Conservation (phyloP, 2,113 vertebrate genomes). For the Hippocampus comes region DNA sequence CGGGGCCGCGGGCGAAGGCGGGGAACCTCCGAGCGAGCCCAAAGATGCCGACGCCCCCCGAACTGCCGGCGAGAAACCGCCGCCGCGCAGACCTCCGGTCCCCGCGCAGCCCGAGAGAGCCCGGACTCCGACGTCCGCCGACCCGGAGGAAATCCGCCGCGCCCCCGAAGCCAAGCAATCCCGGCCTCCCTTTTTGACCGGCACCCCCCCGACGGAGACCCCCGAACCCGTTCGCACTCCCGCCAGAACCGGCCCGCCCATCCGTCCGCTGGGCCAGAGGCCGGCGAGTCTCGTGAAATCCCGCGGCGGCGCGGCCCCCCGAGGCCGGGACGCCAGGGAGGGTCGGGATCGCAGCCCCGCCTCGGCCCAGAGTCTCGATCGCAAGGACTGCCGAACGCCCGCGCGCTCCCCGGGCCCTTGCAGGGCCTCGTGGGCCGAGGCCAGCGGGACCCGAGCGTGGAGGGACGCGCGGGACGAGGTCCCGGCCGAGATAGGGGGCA, state of each 20-base stretch:
- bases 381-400: conserved; percentile 62
- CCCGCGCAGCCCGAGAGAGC: conserved; percentile 48
- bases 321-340: conserved; percentile 61
- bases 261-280: conserved; percentile 58
- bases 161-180: conserved; percentile 41
- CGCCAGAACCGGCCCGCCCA: conserved; percentile 54
- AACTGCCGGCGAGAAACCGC: conserved; percentile 48
- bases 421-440: conserved; percentile 86
- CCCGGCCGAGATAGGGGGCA: conserved; percentile 34
- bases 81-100: conserved; percentile 35
- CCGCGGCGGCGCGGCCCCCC: conserved; percentile 58
- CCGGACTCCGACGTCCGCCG: conserved; percentile 19
- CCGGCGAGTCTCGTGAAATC: conserved; percentile 70
- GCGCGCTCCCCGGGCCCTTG: conserved; percentile 68
- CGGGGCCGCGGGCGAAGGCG: background rate
- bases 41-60: conserved; percentile 37
- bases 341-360: conserved; percentile 68
- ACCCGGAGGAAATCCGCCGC: conserved; percentile 31
- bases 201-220: conserved; percentile 23
- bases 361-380: conserved; percentile 74
- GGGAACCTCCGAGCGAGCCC: conserved; percentile 25
- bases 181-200: conserved; percentile 23
- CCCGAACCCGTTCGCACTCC: conserved; percentile 52
- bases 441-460: conserved; percentile 58
- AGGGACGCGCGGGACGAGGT: conserved; percentile 45